These are phyloP conservation scores for Heterotilapia buettikoferi DNA, from an alignment of 2,113 vertebrate genomes.

Conservation along the genomic window DNA sequence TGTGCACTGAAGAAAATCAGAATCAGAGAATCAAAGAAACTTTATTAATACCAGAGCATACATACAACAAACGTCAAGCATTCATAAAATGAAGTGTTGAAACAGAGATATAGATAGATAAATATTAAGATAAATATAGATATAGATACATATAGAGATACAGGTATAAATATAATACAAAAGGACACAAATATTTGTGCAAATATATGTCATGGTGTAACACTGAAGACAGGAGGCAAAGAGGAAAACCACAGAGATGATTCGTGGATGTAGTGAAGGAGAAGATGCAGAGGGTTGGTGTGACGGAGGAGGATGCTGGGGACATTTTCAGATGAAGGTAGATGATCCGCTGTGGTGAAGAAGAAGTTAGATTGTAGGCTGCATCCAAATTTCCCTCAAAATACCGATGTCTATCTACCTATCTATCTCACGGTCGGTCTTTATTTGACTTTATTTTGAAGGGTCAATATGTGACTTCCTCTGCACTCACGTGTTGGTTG, in stretches of 20 bases:
- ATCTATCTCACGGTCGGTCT: fast-evolving
- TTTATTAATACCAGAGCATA: background rate
- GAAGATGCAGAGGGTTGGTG: background rate
- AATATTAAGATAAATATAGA: background rate
- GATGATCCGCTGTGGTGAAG: background rate
- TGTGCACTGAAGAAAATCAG: background rate
- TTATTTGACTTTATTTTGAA: fast-evolving
- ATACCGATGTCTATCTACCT: fast-evolving
- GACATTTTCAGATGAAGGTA: background rate
- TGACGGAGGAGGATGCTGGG: background rate
- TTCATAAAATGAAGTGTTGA: background rate
- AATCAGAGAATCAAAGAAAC: background rate
- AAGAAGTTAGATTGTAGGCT: background rate
- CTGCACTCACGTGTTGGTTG: background rate
- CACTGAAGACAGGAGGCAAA: background rate
- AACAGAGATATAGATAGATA: fast-evolving
- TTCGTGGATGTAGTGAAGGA: background rate
- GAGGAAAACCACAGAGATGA: background rate
- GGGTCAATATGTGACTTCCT: background rate
- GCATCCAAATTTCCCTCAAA: background rate
- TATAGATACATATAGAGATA: background rate
- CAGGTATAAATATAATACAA: background rate
- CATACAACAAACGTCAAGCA: background rate
- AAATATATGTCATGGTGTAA: background rate
- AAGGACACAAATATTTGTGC: background rate